A percentile compares a stretch with the other conserved stretches of the same genome.
phyloP scores from a whole-genome alignment of 1,140 invertebrate species.

The Euborellia annulipes region DNA sequence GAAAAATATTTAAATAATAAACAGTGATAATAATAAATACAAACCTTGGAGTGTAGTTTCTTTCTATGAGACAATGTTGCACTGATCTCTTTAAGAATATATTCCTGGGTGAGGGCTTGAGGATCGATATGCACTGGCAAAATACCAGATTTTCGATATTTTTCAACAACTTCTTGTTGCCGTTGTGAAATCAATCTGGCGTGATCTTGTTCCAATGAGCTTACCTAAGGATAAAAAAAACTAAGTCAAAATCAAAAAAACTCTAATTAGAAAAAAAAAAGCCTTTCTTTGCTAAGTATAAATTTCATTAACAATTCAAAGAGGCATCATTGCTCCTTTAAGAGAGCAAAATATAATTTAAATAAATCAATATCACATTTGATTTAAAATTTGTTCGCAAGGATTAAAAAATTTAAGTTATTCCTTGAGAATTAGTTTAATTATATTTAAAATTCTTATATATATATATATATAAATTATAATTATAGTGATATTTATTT shows the following conservation, averaged over 20 bases:
- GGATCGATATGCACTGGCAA: slow-evolving; percentile 31
- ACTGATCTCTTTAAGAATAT: slow-evolving; percentile 69
- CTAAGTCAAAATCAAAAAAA: slow-evolving; percentile 4
- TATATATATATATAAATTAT: too few relatives aligned
- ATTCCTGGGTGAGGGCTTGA: slow-evolving; percentile 53
- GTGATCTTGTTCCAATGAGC: slow-evolving; percentile 49
- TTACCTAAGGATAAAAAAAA: slow-evolving; percentile 4
- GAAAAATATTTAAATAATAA: slow-evolving; percentile 1
- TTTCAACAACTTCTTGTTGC: slow-evolving; percentile 50
- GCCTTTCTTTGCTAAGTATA: too few relatives aligned
- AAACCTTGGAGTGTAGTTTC: slow-evolving; percentile 52
- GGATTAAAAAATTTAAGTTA: too few relatives aligned
- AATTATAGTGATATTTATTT: too few relatives aligned
- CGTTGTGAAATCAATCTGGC: slow-evolving; percentile 44
- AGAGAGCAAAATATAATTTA: too few relatives aligned
- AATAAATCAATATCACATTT: too few relatives aligned
- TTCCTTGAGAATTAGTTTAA: too few relatives aligned
- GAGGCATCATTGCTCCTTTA: too few relatives aligned
- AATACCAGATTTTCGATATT: slow-evolving; percentile 31
- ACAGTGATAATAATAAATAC: neutral
- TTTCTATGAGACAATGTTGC: slow-evolving; percentile 64
- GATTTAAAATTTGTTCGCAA: too few relatives aligned
- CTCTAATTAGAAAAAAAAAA: neutral
- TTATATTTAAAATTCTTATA: too few relatives aligned
- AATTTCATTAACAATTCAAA: too few relatives aligned